Evolutionary conservation across 2,113 vertebrate species (phyloP).

Genomic region (Micronycteris hirsuta): DNA sequence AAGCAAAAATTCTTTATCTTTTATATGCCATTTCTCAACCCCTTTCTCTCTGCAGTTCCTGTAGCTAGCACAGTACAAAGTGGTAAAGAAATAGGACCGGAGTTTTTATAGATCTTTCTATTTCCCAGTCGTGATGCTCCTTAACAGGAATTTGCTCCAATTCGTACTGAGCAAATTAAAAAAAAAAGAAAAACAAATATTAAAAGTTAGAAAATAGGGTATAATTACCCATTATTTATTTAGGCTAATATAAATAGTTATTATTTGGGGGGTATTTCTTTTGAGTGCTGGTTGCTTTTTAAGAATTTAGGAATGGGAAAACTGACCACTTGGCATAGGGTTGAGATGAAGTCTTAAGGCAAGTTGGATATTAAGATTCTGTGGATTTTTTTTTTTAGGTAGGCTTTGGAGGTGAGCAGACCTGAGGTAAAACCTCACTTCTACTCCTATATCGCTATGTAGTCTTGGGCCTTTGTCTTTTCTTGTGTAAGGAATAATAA

Average conservation of each 20-base stretch:
- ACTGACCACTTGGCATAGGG: not conserved
- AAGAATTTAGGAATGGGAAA: not conserved
- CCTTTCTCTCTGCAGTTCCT: slow-evolving; percentile 2
- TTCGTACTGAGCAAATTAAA: slow-evolving; percentile 24
- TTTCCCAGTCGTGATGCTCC: not conserved
- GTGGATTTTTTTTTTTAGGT: not conserved
- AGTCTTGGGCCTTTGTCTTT: not conserved
- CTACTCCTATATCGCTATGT: not conserved
- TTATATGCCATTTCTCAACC: not conserved
- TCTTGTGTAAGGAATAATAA: not conserved
- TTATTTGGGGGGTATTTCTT: not conserved
- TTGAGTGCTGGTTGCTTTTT: not conserved
- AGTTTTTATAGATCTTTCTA: slow-evolving; percentile 33
- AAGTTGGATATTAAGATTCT: not conserved
- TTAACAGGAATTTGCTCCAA: not conserved
- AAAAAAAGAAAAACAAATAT: not conserved
- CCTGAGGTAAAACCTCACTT: not conserved
- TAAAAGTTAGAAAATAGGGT: not conserved
- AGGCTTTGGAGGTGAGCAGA: not conserved
- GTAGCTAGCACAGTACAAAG: not conserved
- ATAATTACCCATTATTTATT: not conserved
- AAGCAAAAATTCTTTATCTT: slow-evolving; percentile 8
- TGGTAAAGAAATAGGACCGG: not conserved
- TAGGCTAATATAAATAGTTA: not conserved
- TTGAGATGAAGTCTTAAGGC: not conserved